These are phyloP conservation scores for Pemphredon lugubris DNA, from an alignment of 2,888 invertebrate genomes.

Conservation along the genomic window DNA sequence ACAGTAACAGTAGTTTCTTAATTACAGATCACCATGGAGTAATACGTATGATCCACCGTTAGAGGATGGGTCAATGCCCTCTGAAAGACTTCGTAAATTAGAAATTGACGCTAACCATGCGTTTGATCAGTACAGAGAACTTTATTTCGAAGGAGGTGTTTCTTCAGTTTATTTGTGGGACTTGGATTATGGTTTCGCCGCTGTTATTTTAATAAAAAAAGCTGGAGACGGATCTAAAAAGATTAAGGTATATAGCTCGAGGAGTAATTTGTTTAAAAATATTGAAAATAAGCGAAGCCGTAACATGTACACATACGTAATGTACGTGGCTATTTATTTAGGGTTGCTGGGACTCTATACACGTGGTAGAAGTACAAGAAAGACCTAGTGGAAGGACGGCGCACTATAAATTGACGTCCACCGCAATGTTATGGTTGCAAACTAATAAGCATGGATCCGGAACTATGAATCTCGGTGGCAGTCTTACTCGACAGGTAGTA, in stretches of 20 bases:
- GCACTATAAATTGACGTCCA: slow-evolving; percentile 99
- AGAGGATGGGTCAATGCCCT: slow-evolving; percentile 99
- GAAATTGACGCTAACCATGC: slow-evolving; percentile 99
- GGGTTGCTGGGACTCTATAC: slow-evolving; percentile 99
- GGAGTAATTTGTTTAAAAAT: too few species aligned
- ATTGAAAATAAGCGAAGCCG: too few species aligned
- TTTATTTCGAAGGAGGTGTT: slow-evolving; percentile 99
- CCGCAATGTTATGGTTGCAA: slow-evolving; percentile 99
- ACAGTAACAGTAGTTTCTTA: slow-evolving; percentile 31
- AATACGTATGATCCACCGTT: slow-evolving; percentile 98
- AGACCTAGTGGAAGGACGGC: slow-evolving; percentile 96
- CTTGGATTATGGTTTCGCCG: slow-evolving; percentile 98
- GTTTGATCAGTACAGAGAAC: slow-evolving; percentile 98
- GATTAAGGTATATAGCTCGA: too few species aligned
- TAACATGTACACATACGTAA: too few species aligned
- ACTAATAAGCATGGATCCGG: slow-evolving; percentile 98
- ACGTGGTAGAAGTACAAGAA: slow-evolving; percentile 99
- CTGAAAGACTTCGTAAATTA: slow-evolving; percentile 95
- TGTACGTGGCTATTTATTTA: too few species aligned
- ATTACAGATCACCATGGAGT: slow-evolving; percentile 99
- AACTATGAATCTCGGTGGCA: slow-evolving; percentile 99
- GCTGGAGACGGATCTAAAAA: slow-evolving; percentile 99
- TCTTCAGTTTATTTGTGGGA: slow-evolving; percentile 99
- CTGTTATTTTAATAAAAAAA: slow-evolving; percentile 99
- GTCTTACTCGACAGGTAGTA: slow-evolving; percentile 96